Evolutionary conservation across 2,797 vertebrate species (phyloP), one percentile per base, ranked within the genome.

Genomic region (Poeciliopsis presidionis): DNA sequence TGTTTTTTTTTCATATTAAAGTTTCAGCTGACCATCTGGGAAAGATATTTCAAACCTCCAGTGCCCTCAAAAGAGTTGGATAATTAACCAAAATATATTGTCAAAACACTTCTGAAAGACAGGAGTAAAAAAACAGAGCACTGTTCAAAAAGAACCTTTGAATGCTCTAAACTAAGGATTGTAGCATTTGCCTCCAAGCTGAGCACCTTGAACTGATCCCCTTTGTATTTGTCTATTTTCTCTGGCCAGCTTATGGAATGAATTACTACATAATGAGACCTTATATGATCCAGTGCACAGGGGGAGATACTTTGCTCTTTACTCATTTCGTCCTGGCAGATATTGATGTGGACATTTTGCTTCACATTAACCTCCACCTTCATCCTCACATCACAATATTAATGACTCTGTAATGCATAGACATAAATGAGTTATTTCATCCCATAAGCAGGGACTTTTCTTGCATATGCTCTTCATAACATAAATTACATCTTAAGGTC

Each of bases 341-440:
- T 90, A 92, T 84, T 88, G 90, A 93, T 91, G 85, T 74, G 81
- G 65, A 77, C 83, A 83, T 69, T 91, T 90, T 88, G 77, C 78
- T 82, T 85, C 83, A 80, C 85, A 88, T 89, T 91, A 91, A 87
- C 87, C 88, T 89, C 73, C 78, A 82, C 88, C 85, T 89, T 86
- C 83, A 87, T 86, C 81, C 81, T 87, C 80, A 81, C 75, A 84
- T 92, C 84, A 82, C 85, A 87, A 86, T 90, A 91, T 88, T 89
- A 90, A 85, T 87, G 87, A 78, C 51, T 30, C 67, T 53, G 83
- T 86, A 86, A 89, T 84, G 77, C 76, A 86, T 87, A 86, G 72
- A 75, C 59, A 84, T 76, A 70, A 71, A 87, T 78, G 25, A 82
- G 53, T 81, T 81, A 81, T 77, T 79, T 67, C 59, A 72, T 72